Base-by-base conservation (phyloP, 2,888 invertebrate genomes). In the Tiphia femorata region DNA sequence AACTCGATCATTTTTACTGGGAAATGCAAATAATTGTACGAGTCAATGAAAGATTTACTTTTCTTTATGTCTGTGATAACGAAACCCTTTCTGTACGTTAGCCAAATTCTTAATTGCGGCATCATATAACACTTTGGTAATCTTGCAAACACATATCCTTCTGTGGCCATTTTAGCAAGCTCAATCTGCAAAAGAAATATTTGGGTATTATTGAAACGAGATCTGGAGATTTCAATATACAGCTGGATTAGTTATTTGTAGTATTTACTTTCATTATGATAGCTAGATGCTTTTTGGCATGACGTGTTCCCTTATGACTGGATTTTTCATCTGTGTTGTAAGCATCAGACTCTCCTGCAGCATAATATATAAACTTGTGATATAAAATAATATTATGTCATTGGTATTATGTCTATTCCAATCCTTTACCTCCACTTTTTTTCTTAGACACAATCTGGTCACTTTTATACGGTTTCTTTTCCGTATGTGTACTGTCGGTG, bases 41-140 rank as follows among this genome's bases (percentile, higher is more conserved):
- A 6, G 12, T 4, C 12, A n/a, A 33, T 2, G 6, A 33, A n/a
- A 3, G 2, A 48, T 47, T 53, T 63, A 77, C 77, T 17, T 67
- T 63, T 73, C 10, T 67, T 58, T 1, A 27, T 17, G 3, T 67
- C 21, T 2, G 58, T 61, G 20, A 64, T 48, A 41, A 19, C 46
- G 12, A 76, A 44, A 44, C 81, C 80, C 47, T 73, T 63, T 49
- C 82, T 72, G 30, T 76, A 76, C 58, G 76, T 72, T 8, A 81
- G 64, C 82, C 81, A 82, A 5, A 69, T 69, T 49, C 60, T 64
- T 17, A 82, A 49, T 49, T 80, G 78, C 1, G 82, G 82, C 58
- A 82, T 70, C 35, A 64, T 58, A 49, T 76, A 52, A 48, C 75
- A 78, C 27, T 68, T 63, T 1, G 81, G 81, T 46, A 82, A 58